Evolutionary conservation across 2,888 invertebrate genomes (phyloP).

Genomic region (Amphimallon solstitiale): DNA sequence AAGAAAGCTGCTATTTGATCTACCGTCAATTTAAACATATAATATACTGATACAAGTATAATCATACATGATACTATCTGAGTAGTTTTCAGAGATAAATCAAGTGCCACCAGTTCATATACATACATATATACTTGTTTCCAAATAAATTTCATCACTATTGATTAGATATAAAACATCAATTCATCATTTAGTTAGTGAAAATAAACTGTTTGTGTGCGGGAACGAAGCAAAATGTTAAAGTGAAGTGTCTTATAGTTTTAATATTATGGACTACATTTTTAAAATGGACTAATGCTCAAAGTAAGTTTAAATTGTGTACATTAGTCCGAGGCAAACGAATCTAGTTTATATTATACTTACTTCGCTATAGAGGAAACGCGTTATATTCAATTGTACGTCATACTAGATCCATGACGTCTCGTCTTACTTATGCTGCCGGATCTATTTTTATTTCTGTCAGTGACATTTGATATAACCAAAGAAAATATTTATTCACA

Average conservation of each 20-base stretch:
- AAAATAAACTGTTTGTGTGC: neutral
- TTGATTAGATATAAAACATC: conserved; percentile 39
- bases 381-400: too few relatives aligned
- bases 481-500: too few relatives aligned
- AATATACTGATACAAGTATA: conserved; percentile 6
- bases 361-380: too few relatives aligned
- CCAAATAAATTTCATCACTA: conserved; percentile 27
- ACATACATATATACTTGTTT: conserved; percentile 6
- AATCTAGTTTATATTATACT: too few relatives aligned
- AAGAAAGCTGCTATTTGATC: neutral
- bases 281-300: neutral
- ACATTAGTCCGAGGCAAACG: too few relatives aligned
- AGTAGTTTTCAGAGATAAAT: conserved; percentile 18
- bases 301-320: conserved; percentile 14
- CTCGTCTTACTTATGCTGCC: too few relatives aligned
- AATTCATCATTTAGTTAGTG: conserved; percentile 30
- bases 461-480: too few relatives aligned
- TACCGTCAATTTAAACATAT: neutral
- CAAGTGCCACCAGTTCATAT: conserved; percentile 18
- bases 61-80: conserved; percentile 5
- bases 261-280: conserved; percentile 13
- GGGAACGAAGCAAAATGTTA: conserved; percentile 29
- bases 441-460: too few relatives aligned
- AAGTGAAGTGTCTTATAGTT: conserved; percentile 33
- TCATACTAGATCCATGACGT: too few relatives aligned